Base-by-base conservation (phyloP, 2,113 vertebrate species). In the Macrotus californicus region DNA sequence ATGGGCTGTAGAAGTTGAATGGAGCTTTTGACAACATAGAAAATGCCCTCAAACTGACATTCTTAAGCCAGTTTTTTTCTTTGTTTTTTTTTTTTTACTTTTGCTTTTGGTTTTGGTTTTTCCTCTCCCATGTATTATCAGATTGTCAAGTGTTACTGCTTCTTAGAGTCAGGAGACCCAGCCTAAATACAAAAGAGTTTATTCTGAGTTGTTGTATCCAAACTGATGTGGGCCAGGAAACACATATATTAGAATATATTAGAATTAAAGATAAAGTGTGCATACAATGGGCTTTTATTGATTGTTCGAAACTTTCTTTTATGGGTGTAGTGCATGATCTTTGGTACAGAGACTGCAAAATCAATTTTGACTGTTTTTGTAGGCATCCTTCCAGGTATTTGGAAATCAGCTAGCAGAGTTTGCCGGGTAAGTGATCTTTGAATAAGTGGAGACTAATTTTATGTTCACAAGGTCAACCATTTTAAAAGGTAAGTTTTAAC, bases 401-500 rank as follows among this genome's bases (percentile, higher is more conserved):
- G 36, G 21, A 84, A 95, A 75, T 22, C 24, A 81, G 18, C 39
- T 93, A 29, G 41, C 54, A 70, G 69, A 67, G 13, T 77, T 86
- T 95, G n/a, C 54, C 81, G 24, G 39, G 6, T 86, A 75, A 93
- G 14, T 59, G 41, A 66, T 39, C 61, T 77, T 66, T 94, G 48
- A 91, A 50, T 69, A 91, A 92, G 54, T n/a, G 34, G 69, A 41
- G 16, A 3, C 59, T 56, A 79, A 41, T 82, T 87, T 91, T 93
- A 64, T 66, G 21, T 59, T 54, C n/a, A 46, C 22, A 72, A 82
- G 73, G 67, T 56, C n/a, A 41, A 84, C 3, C 12, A 52, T 88
- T 94, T 94, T 72, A 54, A 80, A 95, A 97, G 69, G 54, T 66
- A 87, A 61, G 13, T 91, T 92, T 97, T 80, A 64, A 87, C 59